Percentiles rank a stretch among this genome's conserved stretches.
phyloP scores from a whole-genome alignment of 2,888 invertebrate genomes.

The Cryptus viduatorius region DNA sequence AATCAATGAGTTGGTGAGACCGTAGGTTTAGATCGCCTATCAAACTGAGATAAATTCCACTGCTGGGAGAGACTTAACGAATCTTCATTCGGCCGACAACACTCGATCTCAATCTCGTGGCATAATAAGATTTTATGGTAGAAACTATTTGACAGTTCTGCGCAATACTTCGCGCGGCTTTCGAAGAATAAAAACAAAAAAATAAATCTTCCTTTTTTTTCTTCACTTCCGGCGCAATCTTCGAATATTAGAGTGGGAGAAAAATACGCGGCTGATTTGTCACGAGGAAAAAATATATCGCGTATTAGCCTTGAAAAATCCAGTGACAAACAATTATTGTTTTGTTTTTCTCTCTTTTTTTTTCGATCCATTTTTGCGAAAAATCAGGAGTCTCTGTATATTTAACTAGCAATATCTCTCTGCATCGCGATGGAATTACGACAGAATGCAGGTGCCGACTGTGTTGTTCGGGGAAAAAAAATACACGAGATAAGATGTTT shows the following conservation, averaged over 20 bases:
- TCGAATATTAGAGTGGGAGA: not conserved
- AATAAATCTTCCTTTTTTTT: not conserved
- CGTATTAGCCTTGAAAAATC: too few species aligned
- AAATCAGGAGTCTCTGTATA: too few species aligned
- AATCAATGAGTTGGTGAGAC: not conserved
- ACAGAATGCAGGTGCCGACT: too few species aligned
- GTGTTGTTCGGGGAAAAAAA: too few species aligned
- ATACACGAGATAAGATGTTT: too few species aligned
- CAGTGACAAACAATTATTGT: too few species aligned
- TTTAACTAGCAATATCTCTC: too few species aligned
- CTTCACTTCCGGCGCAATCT: not conserved
- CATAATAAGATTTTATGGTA: conserved; percentile 33
- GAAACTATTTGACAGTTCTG: conserved; percentile 7
- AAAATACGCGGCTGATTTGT: not conserved
- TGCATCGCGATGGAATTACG: too few species aligned
- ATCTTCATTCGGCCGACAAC: conserved; percentile 30
- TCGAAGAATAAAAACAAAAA: not conserved
- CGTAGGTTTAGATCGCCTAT: not conserved
- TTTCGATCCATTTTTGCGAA: too few species aligned
- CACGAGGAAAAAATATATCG: not conserved
- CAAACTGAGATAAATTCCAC: conserved; percentile 11
- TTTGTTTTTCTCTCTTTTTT: too few species aligned
- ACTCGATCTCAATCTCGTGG: conserved; percentile 32
- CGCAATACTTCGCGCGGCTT: not conserved
- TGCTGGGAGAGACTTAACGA: conserved; percentile 28